Evolutionary conservation across 2,113 vertebrate species (phyloP), one percentile per base, ranked within the genome.

Genomic region (Acanthisitta chloris): DNA sequence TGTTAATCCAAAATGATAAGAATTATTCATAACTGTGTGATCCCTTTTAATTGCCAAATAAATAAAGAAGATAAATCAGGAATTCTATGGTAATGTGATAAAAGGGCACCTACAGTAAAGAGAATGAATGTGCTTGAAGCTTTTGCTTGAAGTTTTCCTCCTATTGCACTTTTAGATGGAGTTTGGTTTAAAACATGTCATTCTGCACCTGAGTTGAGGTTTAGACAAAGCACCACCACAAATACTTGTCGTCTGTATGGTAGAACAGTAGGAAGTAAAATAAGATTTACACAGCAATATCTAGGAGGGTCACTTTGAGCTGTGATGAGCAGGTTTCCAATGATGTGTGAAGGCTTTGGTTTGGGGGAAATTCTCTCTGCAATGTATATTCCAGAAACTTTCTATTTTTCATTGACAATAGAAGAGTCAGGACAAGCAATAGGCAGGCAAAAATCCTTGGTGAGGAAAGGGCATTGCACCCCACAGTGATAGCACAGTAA

Each of bases 401-500:
- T 28, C 9, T 33, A 1, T 25, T 79, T 70, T 71, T 83, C 23
- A 15, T 24, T n/a, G 38, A 19, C 33, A 66, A 15, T 25, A 38
- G 29, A 59, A 51, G 14, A 65, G 17, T 33, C 21, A 65, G 57
- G 21, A 58, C 57, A 58, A 58, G 57, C n/a, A n/a, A n/a, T n/a
- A n/a, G n/a, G n/a, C n/a, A n/a, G n/a, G n/a, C n/a, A n/a, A n/a
- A n/a, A n/a, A n/a, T n/a, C n/a, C n/a, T n/a, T n/a, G n/a, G n/a
- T 29, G 36, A 76, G 48, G 17, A 42, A 57, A 87, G 7, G 25
- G 12, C 24, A 64, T 8, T 3, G 1, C 55, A 13, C 8, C 2
- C 48, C 0, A 1, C 19, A 7, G 38, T 58, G 57, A 34, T 40
- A 0, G 0, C 33, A 40, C n/a, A 40, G 54, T 42, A 51, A 49